Base-by-base conservation (phyloP, 1,140 invertebrate species). In the Cephus cinctus region DNA sequence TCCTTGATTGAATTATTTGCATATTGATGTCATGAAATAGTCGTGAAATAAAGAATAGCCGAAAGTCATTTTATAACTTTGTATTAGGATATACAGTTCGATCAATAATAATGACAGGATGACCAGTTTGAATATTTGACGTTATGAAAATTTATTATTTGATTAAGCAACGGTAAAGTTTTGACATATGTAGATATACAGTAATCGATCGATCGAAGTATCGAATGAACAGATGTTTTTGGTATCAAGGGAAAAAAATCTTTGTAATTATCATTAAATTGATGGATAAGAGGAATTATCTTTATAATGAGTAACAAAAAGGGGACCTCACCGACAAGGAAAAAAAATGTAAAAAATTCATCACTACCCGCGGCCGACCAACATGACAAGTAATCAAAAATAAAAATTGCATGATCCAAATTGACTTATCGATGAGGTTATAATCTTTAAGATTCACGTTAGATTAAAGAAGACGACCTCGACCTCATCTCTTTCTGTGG, bases 341-440 rank as follows among this genome's bases (percentile, higher is more conserved):
- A 55, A 18, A 61, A 48, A 53, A 5, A 21, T 5, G 8, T 43
- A 27, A 63, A 51, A 22, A 52, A 52, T 34, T 38, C 35, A 8
- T 43, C 46, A 1, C 5, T 40, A 0, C 12, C 46, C 20, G 35
- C 45, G 18, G 40, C 25, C 3, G 46, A 49, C 22, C 55, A 21
- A 39, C 36, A 43, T 32, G 47, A 56, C 59, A 63, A 59, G 60
- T 63, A 59, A 23, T 32, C 40, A 23, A 38, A 15, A 31, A 27
- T 21, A 11, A 5, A 1, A 36, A 9, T 30, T 23, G 6, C 2
- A 20, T 5, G 15, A 50, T 3, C 20, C 43, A 34, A 40, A 57
- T 20, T 14, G 32, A 4, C 19, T 52, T 9, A 55, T 62, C 25
- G 43, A 61, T 21, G 59, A 61, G 56, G 59, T 55, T 58, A 49